A percentile compares a stretch with the other conserved stretches of the same genome.
These are phyloP conservation scores for Seira musarum DNA, from an alignment of 2,888 invertebrate species.

Conservation along the genomic window DNA sequence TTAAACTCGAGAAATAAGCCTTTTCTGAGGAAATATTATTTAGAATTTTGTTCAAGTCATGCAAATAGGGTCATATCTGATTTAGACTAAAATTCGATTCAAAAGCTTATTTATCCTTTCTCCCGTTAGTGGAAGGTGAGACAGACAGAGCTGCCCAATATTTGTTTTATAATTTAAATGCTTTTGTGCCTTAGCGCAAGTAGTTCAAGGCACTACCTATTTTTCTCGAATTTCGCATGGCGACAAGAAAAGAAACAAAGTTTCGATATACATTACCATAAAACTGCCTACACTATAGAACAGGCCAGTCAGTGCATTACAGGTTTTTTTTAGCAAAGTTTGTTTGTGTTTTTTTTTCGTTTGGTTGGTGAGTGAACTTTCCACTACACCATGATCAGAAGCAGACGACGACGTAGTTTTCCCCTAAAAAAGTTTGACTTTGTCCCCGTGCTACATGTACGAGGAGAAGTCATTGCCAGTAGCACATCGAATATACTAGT, in stretches of 20 bases:
- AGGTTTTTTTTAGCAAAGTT: not conserved
- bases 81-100: not conserved
- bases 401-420: constrained; percentile 24
- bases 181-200: constrained; percentile 19
- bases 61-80: not conserved
- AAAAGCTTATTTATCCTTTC: not conserved
- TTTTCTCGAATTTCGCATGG: not conserved
- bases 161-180: constrained; percentile 6
- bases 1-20: not conserved
- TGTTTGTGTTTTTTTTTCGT: not conserved
- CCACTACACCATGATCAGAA: constrained; percentile 7
- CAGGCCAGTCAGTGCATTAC: not conserved
- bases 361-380: constrained; percentile 29
- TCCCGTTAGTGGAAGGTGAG: not conserved
- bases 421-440: constrained; percentile 46
- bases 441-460: constrained; percentile 58
- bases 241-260: constrained; percentile 3
- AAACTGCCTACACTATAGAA: not conserved
- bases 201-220: constrained; percentile 52
- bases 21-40: not conserved
- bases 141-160: not conserved
- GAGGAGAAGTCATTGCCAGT: constrained; percentile 56
- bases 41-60: not conserved
- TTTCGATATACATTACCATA: not conserved
- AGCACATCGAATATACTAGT: not conserved